These are phyloP conservation scores for Tinamus guttatus DNA, from an alignment of 2,113 vertebrate species.

Conservation along the genomic window DNA sequence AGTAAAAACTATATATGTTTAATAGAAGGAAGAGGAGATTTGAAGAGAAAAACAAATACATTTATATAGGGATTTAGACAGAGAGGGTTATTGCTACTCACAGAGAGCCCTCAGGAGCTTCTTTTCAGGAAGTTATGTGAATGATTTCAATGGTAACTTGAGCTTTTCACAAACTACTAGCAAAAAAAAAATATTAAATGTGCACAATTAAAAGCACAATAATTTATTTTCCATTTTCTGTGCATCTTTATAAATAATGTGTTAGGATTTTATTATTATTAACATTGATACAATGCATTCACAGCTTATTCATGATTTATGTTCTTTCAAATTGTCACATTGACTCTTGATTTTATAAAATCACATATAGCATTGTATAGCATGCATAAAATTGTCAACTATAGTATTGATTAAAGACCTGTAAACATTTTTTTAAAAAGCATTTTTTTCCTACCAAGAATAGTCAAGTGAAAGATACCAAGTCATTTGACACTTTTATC, in stretches of 20 bases:
- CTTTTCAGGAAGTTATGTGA: background rate
- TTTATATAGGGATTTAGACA: background rate
- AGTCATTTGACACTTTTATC: background rate
- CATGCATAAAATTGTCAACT: background rate
- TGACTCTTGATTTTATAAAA: background rate
- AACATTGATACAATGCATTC: background rate
- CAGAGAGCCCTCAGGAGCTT: background rate
- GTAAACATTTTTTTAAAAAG: background rate
- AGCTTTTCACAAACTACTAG: background rate
- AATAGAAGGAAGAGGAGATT: background rate
- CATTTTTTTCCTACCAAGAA: background rate
- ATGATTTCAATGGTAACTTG: background rate
- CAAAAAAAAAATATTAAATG: background rate
- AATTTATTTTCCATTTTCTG: background rate
- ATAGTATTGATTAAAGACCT: background rate
- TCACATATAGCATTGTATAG: background rate
- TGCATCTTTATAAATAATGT: background rate
- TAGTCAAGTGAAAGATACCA: background rate
- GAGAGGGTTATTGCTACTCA: background rate
- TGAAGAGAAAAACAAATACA: background rate
- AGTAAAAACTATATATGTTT: background rate
- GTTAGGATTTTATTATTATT: background rate
- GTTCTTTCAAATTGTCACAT: background rate
- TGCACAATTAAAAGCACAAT: background rate
- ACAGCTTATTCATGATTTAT: background rate